A percentile compares a stretch with the other conserved stretches of the same genome.
These are phyloP conservation scores for Acyrthosiphon pisum DNA, from an alignment of 1,140 invertebrate genomes.

Conservation along the genomic window DNA sequence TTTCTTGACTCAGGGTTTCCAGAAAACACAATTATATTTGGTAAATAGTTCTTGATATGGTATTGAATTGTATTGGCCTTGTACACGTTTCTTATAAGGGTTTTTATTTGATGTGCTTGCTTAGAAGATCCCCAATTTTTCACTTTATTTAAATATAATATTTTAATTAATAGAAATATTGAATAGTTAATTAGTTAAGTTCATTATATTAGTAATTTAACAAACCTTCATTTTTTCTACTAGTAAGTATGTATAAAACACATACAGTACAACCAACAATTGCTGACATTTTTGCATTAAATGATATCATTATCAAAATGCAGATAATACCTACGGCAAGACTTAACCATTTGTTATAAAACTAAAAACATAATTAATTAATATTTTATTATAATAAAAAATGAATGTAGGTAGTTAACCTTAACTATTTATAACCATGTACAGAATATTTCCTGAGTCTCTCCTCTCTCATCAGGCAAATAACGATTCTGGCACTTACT, in stretches of 20 bases:
- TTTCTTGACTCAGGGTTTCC: conserved; percentile 83
- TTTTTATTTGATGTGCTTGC: conserved; percentile 95
- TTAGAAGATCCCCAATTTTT: conserved; percentile 98
- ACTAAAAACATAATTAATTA: conserved; percentile 67
- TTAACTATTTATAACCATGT: neutral
- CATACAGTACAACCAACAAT: conserved; percentile 89
- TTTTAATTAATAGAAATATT: neutral
- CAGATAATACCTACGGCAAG: conserved; percentile 86
- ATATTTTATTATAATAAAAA: neutral
- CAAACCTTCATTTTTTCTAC: conserved; percentile 87
- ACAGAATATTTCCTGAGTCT: neutral
- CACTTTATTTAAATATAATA: neutral
- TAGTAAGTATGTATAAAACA: conserved; percentile 85
- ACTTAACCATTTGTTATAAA: conserved; percentile 94
- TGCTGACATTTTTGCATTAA: conserved; percentile 89
- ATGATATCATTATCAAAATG: conserved; percentile 92
- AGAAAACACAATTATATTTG: conserved; percentile 84
- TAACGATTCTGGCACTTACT: neutral
- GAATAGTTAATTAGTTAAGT: conserved; percentile 63
- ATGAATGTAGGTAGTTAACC: neutral
- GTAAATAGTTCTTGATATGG: conserved; percentile 96
- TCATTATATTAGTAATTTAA: neutral
- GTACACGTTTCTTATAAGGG: conserved; percentile 81
- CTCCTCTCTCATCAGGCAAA: neutral
- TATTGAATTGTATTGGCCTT: conserved; percentile 86